phyloP scores from a whole-genome alignment of 2,113 vertebrate genomes.

The Onychostruthus taczanowskii region DNA sequence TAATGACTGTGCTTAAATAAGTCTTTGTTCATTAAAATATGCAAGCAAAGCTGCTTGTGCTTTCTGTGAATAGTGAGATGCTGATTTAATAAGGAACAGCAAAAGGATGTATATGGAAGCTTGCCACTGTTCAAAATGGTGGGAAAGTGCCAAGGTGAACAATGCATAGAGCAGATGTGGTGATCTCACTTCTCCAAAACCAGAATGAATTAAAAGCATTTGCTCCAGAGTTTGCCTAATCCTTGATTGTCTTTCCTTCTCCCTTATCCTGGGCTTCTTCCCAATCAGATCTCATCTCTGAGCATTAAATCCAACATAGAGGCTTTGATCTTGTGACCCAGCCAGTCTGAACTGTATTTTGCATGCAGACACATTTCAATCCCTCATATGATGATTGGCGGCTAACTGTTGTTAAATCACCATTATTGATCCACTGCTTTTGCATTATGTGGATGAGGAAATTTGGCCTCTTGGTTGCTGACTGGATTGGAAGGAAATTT shows the following conservation, averaged over 20 bases:
- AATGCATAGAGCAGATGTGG: background rate
- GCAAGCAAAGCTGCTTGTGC: constrained; percentile 54
- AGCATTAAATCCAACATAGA: background rate
- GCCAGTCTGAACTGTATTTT: constrained; percentile 47
- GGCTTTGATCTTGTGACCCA: constrained; percentile 43
- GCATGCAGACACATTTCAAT: constrained; percentile 59
- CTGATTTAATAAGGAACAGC: constrained; percentile 50
- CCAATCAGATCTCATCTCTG: background rate
- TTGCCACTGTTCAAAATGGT: constrained; percentile 1
- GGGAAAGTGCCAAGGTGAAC: constrained; percentile 21
- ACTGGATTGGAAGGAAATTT: constrained; percentile 52
- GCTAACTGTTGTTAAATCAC: constrained; percentile 71
- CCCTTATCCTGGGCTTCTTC: background rate
- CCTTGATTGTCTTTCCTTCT: background rate
- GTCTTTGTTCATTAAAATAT: constrained; percentile 64
- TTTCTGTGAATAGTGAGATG: background rate
- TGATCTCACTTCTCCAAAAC: constrained; percentile 3
- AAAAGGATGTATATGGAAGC: background rate
- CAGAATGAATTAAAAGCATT: background rate
- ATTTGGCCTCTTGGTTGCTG: constrained; percentile 33
- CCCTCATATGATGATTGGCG: constrained; percentile 66
- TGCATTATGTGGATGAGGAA: constrained; percentile 62
- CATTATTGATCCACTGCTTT: constrained; percentile 69
- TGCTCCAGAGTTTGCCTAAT: background rate
- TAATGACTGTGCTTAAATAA: constrained; percentile 61